Conservation (phyloP, 2,113 vertebrate genomes). For the Noctilio leporinus region DNA sequence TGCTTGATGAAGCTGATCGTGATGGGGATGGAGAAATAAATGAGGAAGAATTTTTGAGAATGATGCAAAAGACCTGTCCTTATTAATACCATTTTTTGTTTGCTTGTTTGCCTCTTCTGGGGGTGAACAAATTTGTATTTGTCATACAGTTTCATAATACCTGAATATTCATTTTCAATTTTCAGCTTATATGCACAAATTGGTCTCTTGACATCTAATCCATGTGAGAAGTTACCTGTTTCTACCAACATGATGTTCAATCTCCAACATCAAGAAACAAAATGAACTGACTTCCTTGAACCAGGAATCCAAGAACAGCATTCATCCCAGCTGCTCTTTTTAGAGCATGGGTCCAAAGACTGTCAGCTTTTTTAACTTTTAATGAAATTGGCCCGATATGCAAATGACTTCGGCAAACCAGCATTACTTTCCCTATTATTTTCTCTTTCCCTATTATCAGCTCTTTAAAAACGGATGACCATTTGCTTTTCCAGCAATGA, state of each 20-base stretch:
- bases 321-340: not conserved
- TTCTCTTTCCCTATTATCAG: not conserved
- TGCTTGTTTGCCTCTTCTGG: not conserved
- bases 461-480: not conserved
- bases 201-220: not conserved
- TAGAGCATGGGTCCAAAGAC: not conserved
- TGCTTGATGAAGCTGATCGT: conserved; percentile 94
- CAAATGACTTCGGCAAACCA: not conserved
- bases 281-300: not conserved
- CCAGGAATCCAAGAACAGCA: not conserved
- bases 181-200: not conserved
- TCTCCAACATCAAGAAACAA: not conserved
- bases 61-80: conserved; percentile 95
- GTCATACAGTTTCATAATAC: not conserved
- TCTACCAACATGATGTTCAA: not conserved
- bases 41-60: conserved; percentile 93
- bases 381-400: not conserved
- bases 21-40: conserved; percentile 93
- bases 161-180: not conserved
- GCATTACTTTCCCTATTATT: not conserved
- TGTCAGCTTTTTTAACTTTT: not conserved
- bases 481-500: conserved; percentile 36
- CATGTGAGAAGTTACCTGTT: not conserved
- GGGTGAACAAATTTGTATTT: not conserved
- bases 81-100: conserved; percentile 75